These are phyloP conservation scores for Anguilla obscura DNA, from an alignment of 2,797 vertebrate species.

Conservation along the genomic window DNA sequence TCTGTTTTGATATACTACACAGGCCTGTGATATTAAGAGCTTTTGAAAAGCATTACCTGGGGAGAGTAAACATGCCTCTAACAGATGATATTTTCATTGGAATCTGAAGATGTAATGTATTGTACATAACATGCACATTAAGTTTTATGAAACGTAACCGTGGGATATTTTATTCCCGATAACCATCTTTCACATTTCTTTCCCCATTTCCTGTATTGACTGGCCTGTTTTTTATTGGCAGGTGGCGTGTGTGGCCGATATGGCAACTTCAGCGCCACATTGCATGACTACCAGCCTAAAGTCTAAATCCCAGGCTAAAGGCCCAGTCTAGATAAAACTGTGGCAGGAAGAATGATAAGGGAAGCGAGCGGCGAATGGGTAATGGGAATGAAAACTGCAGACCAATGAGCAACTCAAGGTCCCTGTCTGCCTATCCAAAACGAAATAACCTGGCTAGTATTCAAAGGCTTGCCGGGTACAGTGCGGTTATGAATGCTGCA, in stretches of 20 bases:
- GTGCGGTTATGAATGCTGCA: too few relatives aligned
- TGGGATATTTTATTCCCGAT: neutral
- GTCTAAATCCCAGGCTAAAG: too few relatives aligned
- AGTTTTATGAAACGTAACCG: neutral
- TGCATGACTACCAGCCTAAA: neutral
- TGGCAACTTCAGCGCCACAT: neutral
- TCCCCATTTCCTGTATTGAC: neutral
- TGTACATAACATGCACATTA: neutral
- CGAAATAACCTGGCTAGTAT: too few relatives aligned
- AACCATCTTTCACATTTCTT: neutral
- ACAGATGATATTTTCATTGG: conserved; percentile 39
- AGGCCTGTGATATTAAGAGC: conserved; percentile 34
- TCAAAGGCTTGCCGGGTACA: too few relatives aligned
- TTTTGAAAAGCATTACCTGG: conserved; percentile 27
- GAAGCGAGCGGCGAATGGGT: too few relatives aligned
- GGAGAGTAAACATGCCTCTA: neutral
- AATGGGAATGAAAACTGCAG: too few relatives aligned
- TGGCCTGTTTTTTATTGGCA: neutral
- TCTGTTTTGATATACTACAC: conserved; percentile 34
- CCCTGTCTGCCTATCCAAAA: too few relatives aligned
- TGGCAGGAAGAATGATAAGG: too few relatives aligned
- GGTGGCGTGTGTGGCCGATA: neutral
- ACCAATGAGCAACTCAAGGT: too few relatives aligned
- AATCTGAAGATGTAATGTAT: conserved; percentile 24
- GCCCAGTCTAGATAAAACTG: too few relatives aligned